phyloP scores from a whole-genome alignment of 2,888 invertebrate species.

The Morpho achilles region DNA sequence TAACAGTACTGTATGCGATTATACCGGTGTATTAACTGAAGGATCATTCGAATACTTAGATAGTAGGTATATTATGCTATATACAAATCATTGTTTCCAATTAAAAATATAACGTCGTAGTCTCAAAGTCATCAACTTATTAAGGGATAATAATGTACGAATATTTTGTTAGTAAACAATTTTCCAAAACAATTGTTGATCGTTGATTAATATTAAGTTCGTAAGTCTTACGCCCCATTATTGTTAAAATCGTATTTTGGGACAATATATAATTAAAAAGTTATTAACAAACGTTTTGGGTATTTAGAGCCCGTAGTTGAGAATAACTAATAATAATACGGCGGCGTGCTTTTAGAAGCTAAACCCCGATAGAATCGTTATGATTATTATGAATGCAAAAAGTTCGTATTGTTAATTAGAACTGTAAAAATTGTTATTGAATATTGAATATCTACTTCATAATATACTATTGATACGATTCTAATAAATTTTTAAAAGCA shows the following conservation, averaged over 20 bases:
- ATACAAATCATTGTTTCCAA: too few species aligned
- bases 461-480: too few species aligned
- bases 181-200: slow-evolving; percentile 48
- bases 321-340: slow-evolving; percentile 33
- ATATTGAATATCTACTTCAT: slow-evolving; percentile 33
- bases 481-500: too few species aligned
- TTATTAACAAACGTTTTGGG: slow-evolving; percentile 51
- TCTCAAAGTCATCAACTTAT: slow-evolving; percentile 7
- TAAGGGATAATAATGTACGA: slow-evolving; percentile 15
- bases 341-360: slow-evolving; percentile 37
- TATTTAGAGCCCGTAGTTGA: slow-evolving; percentile 60
- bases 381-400: slow-evolving; percentile 26
- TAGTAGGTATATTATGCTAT: too few species aligned
- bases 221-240: slow-evolving; percentile 63
- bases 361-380: slow-evolving; percentile 31
- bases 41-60: too few species aligned
- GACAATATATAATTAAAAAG: slow-evolving; percentile 62
- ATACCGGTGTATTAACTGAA: too few species aligned
- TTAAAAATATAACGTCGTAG: neutral
- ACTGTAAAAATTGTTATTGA: slow-evolving; percentile 42
- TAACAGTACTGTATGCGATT: too few species aligned
- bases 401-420: slow-evolving; percentile 29
- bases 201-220: slow-evolving; percentile 62
- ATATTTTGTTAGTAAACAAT: slow-evolving; percentile 19
- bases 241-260: slow-evolving; percentile 59